Conservation (phyloP, 2,888 invertebrate species). For the Cybosia mesomella region DNA sequence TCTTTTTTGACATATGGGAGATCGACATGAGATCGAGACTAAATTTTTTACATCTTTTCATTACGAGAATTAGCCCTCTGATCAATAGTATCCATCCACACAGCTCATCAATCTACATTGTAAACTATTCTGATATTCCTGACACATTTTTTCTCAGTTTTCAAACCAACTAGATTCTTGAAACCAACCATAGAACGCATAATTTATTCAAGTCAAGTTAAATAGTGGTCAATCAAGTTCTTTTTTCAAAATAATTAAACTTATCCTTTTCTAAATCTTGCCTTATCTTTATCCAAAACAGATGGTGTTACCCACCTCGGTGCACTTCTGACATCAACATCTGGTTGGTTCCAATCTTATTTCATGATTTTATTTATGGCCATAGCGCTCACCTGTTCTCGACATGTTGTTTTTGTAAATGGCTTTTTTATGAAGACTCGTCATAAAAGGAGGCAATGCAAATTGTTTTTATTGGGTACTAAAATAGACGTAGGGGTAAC, state of each 20-base stretch:
- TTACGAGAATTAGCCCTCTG: no score
- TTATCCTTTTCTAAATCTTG: constrained; percentile 11
- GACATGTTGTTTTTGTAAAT: constrained; percentile 32
- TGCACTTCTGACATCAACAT: constrained; percentile 54
- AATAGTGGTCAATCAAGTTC: no score
- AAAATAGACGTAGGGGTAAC: constrained; percentile 2
- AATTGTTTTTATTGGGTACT: constrained; percentile 14
- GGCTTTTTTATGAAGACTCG: constrained; percentile 27
- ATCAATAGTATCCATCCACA: no score
- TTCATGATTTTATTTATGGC: constrained; percentile 59
- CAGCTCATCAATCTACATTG: no score
- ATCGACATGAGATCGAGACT: no score
- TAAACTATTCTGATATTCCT: no score
- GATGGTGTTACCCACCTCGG: constrained; percentile 53
- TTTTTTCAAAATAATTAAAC: neutral
- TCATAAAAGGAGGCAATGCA: constrained; percentile 16
- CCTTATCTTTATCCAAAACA: constrained; percentile 27
- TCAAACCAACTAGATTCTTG: no score
- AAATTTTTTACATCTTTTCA: no score
- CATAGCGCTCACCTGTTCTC: constrained; percentile 57
- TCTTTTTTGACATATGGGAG: no score
- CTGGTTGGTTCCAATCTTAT: constrained; percentile 58
- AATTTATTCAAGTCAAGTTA: no score
- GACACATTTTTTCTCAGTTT: no score
- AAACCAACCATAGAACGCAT: no score